phyloP scores from a whole-genome alignment of 2,797 vertebrate genomes.

The Spheniscus humboldti region DNA sequence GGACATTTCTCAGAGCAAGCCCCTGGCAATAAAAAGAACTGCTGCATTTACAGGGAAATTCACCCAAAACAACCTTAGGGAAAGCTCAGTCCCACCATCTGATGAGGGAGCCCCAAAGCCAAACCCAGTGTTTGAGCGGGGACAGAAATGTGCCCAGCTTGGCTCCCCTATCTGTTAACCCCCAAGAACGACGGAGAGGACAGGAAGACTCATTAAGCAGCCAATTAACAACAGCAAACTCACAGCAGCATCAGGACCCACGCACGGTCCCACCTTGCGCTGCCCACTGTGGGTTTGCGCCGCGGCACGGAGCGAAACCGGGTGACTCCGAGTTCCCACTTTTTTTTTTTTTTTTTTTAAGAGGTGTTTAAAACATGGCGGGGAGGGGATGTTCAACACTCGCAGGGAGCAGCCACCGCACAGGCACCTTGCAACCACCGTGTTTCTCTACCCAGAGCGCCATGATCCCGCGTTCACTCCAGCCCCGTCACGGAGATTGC shows the following conservation, averaged over 20 bases:
- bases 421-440: rapidly evolving
- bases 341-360: too few species aligned
- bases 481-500: rapidly evolving
- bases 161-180: not conserved
- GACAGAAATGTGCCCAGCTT: not conserved
- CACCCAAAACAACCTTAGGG: not conserved
- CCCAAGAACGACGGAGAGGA: rapidly evolving
- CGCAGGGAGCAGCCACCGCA: not conserved
- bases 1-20: not conserved
- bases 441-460: not conserved
- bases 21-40: not conserved
- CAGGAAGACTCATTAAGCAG: not conserved
- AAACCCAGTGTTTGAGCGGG: not conserved
- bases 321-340: not conserved
- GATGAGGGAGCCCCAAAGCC: not conserved
- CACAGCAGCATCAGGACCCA: not conserved
- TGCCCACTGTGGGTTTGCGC: not conserved
- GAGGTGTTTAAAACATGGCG: rapidly evolving
- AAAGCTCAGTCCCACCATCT: not conserved
- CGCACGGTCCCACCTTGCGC: too few species aligned
- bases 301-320: rapidly evolving
- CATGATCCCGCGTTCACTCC: rapidly evolving
- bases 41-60: not conserved
- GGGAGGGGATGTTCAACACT: rapidly evolving
- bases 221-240: not conserved